A percentile compares a stretch with the other conserved stretches of the same genome.
These are phyloP conservation scores for Euborellia annulipes DNA, from an alignment of 1,140 invertebrate genomes.

Conservation along the genomic window DNA sequence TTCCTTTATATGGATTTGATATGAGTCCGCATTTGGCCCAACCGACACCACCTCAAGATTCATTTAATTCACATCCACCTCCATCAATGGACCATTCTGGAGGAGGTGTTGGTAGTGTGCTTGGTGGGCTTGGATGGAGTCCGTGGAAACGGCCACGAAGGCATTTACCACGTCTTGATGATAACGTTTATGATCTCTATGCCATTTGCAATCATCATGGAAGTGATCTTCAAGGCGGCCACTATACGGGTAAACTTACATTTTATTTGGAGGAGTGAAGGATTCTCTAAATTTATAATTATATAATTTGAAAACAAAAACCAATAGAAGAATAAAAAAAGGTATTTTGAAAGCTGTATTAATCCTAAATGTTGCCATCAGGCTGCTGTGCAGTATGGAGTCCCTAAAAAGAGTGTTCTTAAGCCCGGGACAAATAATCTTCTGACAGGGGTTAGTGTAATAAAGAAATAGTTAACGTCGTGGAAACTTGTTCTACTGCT, in stretches of 20 bases:
- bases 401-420: too few relatives aligned
- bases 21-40: constrained; percentile 61
- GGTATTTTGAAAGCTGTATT: too few relatives aligned
- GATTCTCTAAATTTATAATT: too few relatives aligned
- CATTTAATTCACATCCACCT: neutral
- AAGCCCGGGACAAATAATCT: too few relatives aligned
- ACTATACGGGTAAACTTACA: constrained; percentile 82
- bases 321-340: too few relatives aligned
- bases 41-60: neutral
- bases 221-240: constrained; percentile 74
- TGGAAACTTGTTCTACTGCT: too few relatives aligned
- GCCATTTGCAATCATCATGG: constrained; percentile 94
- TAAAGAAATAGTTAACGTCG: too few relatives aligned
- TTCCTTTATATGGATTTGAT: constrained; percentile 68
- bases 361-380: too few relatives aligned
- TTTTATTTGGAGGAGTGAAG: too few relatives aligned
- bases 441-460: too few relatives aligned
- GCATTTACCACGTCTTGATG: constrained; percentile 28
- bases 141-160: constrained; percentile 40
- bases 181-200: constrained; percentile 81
- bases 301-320: too few relatives aligned
- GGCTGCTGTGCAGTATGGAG: too few relatives aligned
- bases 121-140: constrained; percentile 28
- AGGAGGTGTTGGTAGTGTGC: constrained; percentile 10
- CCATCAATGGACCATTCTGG: neutral